Conservation (phyloP, 2,113 vertebrate species). For the Alouatta palliata region DNA sequence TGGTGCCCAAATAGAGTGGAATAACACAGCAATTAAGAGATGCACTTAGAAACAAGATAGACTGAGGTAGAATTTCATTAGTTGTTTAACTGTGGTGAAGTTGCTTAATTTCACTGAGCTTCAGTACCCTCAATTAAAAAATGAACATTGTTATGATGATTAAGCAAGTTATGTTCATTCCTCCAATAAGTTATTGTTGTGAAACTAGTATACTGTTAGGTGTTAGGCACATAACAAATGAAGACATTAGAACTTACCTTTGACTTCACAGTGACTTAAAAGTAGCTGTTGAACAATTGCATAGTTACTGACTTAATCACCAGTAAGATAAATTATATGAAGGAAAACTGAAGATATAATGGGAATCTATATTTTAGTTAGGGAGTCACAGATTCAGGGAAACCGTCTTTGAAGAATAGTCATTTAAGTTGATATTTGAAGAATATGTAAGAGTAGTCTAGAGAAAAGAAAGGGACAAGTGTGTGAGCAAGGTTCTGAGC, state of each 20-base stretch:
- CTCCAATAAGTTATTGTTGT: not conserved
- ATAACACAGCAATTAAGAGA: not conserved
- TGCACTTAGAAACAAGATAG: not conserved
- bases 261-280: not conserved
- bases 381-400: not conserved
- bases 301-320: not conserved
- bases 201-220: not conserved
- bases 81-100: not conserved
- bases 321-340: not conserved
- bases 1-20: not conserved
- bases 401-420: not conserved
- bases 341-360: not conserved
- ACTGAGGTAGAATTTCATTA: not conserved
- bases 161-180: not conserved
- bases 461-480: not conserved
- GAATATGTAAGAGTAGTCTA: not conserved
- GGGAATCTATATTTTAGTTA: not conserved
- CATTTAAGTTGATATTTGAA: not conserved
- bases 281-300: not conserved
- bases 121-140: conserved; percentile 2
- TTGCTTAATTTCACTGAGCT: conserved; percentile 7
- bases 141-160: not conserved
- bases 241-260: not conserved
- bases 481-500: not conserved
- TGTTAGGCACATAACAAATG: not conserved